These are phyloP conservation scores for Prunella himalayana DNA, from an alignment of 2,113 vertebrate genomes.

Conservation along the genomic window DNA sequence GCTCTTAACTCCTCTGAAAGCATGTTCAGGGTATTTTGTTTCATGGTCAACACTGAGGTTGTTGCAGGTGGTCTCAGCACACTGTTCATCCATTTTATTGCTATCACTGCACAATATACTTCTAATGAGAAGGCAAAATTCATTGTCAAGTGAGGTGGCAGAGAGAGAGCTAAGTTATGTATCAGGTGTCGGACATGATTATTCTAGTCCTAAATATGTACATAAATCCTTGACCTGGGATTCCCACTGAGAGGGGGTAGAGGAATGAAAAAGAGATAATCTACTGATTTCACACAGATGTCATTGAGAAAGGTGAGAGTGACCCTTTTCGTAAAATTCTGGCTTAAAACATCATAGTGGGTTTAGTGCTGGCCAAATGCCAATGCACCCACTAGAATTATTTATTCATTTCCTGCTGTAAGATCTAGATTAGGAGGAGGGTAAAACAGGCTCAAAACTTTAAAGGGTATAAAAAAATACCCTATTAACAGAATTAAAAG, in stretches of 20 bases:
- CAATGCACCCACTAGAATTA: not conserved
- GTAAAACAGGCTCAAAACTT: not conserved
- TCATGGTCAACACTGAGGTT: not conserved
- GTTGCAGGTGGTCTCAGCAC: not conserved
- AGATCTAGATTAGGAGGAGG: not conserved
- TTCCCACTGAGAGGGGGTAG: accelerated
- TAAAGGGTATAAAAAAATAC: not conserved
- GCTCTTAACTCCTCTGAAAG: conserved; percentile 51
- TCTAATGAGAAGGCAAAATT: conserved; percentile 27
- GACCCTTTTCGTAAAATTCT: not conserved
- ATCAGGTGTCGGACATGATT: not conserved
- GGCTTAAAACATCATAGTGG: not conserved
- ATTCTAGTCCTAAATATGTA: not conserved
- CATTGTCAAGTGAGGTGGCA: not conserved
- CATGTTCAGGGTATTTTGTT: conserved; percentile 53
- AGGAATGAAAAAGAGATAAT: not conserved
- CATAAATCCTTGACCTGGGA: not conserved
- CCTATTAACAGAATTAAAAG: not conserved
- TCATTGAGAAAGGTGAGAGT: not conserved
- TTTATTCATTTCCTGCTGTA: not conserved
- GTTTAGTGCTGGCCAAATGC: not conserved
- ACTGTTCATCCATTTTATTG: not conserved
- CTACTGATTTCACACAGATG: not conserved
- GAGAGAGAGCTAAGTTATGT: not conserved
- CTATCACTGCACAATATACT: not conserved